Conservation (phyloP, 2,888 invertebrate species). For the Halictus ligatus region DNA sequence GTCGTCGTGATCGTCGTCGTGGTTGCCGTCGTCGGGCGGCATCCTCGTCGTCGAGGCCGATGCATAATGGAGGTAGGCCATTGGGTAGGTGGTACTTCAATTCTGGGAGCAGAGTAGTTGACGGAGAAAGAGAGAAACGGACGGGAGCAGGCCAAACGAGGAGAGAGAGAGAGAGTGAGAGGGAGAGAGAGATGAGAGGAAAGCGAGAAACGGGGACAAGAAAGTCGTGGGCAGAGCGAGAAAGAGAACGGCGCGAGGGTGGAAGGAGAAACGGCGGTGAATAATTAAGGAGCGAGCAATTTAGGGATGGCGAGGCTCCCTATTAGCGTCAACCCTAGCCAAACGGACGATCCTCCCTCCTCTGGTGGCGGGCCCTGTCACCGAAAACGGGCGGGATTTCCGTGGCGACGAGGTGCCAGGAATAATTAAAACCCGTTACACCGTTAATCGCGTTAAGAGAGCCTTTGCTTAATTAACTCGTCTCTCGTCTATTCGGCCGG, state of each 20-base stretch:
- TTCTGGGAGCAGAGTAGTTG: slow-evolving; percentile 57
- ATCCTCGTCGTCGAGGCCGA: slow-evolving; percentile 62
- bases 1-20: slow-evolving; percentile 40
- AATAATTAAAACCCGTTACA: slow-evolving; percentile 76
- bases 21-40: slow-evolving; percentile 44
- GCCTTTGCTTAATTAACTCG: slow-evolving; percentile 72
- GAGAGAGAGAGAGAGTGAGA: slow-evolving; percentile 15
- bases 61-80: slow-evolving; percentile 74
- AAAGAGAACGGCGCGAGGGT: slow-evolving; percentile 2
- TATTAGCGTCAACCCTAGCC: slow-evolving; percentile 41
- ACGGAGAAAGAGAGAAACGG: slow-evolving; percentile 34
- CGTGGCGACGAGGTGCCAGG: slow-evolving; percentile 50
- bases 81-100: slow-evolving; percentile 70
- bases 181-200: slow-evolving; percentile 30
- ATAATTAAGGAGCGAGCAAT: slow-evolving; percentile 71
- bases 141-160: no score
- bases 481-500: slow-evolving; percentile 33
- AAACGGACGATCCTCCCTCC: slow-evolving; percentile 23
- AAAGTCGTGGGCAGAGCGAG: slow-evolving; percentile 29
- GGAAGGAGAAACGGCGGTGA: slow-evolving; percentile 51
- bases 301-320: slow-evolving; percentile 66
- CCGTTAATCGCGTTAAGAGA: slow-evolving; percentile 73
- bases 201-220: slow-evolving; percentile 45
- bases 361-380: slow-evolving; percentile 17
- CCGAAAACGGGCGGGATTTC: slow-evolving; percentile 60